Conservation (phyloP, 2,113 vertebrate species). For the Pelmatolapia mariae region DNA sequence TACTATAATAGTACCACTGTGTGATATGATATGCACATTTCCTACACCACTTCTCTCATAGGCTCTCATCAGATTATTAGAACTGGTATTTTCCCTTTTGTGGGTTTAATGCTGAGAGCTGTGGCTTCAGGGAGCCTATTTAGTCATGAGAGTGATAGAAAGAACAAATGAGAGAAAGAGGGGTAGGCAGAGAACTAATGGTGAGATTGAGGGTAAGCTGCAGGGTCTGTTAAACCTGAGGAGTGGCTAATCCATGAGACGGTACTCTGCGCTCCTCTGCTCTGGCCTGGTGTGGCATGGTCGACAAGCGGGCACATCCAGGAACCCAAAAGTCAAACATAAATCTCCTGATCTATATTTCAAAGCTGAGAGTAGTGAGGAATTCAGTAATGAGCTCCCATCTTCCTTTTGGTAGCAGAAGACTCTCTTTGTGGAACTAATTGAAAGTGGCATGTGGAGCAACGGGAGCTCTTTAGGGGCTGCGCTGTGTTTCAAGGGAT, state of each 20-base stretch:
- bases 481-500: conserved; percentile 48
- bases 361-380: conserved; percentile 61
- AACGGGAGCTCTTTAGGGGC: conserved; percentile 64
- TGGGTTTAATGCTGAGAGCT: conserved; percentile 29
- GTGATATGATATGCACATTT: conserved; percentile 42
- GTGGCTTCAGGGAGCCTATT: conserved; percentile 38
- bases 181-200: conserved; percentile 13
- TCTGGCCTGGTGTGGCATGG: conserved; percentile 25
- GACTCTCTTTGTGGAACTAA: conserved; percentile 74
- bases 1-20: conserved; percentile 14
- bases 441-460: conserved; percentile 72
- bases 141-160: background rate
- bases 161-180: conserved; percentile 9
- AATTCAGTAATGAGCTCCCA: conserved; percentile 74
- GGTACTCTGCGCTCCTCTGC: conserved; percentile 30
- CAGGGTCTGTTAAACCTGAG: conserved; percentile 41
- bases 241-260: conserved; percentile 47
- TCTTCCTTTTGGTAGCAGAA: conserved; percentile 64
- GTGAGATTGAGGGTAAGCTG: conserved; percentile 36
- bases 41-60: conserved; percentile 9
- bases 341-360: conserved; percentile 71
- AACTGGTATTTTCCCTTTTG: conserved; percentile 47
- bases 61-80: conserved; percentile 48
- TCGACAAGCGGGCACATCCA: conserved; percentile 7
- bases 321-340: conserved; percentile 34